Evolutionary conservation across 2,888 invertebrate species (phyloP).

Genomic region (Gisinianus flammeolus): DNA sequence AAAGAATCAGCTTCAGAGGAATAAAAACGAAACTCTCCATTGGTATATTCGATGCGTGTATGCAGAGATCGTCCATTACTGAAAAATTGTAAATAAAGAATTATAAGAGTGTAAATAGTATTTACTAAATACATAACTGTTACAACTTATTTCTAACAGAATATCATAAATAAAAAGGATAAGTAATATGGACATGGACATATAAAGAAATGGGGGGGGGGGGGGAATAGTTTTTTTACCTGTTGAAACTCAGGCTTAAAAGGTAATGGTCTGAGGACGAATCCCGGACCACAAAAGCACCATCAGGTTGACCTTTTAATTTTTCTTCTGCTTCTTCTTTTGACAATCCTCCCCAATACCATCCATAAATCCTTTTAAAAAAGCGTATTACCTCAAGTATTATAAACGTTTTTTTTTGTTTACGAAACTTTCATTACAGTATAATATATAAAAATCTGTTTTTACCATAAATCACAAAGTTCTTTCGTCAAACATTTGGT

Average conservation of each 20-base stretch:
- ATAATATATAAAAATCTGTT: not conserved
- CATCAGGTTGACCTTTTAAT: constrained; percentile 73
- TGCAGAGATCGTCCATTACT: constrained; percentile 71
- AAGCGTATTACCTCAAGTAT: no score
- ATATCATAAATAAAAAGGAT: no score
- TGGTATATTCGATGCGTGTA: constrained; percentile 75
- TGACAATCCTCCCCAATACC: constrained; percentile 84
- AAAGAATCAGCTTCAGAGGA: constrained; percentile 66
- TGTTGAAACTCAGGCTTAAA: constrained; percentile 76
- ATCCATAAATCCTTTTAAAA: constrained; percentile 65
- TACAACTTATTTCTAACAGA: no score
- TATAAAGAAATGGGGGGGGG: not conserved
- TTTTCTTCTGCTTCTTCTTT: constrained; percentile 75
- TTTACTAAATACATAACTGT: no score
- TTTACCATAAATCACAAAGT: constrained; percentile 62
- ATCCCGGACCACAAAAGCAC: constrained; percentile 79
- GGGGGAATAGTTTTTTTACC: constrained; percentile 58
- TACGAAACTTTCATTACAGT: no score
- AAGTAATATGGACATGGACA: not conserved
- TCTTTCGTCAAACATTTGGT: constrained; percentile 62
- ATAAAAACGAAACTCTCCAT: constrained; percentile 69
- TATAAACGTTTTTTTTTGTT: no score
- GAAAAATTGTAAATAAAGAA: constrained; percentile 23
- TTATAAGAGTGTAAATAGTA: no score
- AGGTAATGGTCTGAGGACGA: constrained; percentile 74